Conservation (phyloP, 2,888 invertebrate genomes). For the Brachyptera putata region DNA sequence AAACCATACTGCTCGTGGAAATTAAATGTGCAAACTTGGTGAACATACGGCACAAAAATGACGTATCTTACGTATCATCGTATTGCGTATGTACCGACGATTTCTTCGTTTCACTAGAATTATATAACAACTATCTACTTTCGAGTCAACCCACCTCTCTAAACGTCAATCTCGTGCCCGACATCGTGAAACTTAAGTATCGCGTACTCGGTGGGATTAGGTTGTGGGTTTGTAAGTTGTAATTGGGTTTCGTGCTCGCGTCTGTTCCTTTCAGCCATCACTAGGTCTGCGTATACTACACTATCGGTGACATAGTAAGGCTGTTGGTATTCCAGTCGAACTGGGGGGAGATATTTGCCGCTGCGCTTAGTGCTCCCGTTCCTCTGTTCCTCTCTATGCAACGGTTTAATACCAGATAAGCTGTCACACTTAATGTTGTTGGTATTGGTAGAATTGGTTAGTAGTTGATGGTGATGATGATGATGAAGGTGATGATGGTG, state of each 20-base stretch:
- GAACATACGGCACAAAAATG: no score
- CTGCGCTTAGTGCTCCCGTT: conserved; percentile 19
- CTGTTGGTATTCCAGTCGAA: conserved; percentile 32
- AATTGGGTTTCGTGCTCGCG: conserved; percentile 31
- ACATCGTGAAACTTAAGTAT: conserved; percentile 64
- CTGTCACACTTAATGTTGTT: conserved; percentile 25
- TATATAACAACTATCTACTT: no score
- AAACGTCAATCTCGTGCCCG: conserved; percentile 63
- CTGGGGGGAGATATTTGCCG: conserved; percentile 29
- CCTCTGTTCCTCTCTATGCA: not conserved
- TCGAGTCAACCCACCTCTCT: no score
- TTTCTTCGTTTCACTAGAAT: no score
- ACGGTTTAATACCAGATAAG: no score
- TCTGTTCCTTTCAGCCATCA: conserved; percentile 24
- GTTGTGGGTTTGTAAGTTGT: conserved; percentile 30
- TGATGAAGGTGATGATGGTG: conserved; percentile 44
- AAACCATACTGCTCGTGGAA: no score
- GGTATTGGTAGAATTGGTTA: conserved; percentile 33
- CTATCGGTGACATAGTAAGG: conserved; percentile 30
- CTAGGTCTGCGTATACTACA: conserved; percentile 32
- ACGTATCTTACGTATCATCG: no score
- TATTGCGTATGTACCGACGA: no score
- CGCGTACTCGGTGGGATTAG: conserved; percentile 52
- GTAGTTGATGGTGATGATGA: conserved; percentile 37
- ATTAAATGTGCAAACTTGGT: no score